Conservation (phyloP, 2,888 invertebrate species). For the Carabus problematicus region DNA sequence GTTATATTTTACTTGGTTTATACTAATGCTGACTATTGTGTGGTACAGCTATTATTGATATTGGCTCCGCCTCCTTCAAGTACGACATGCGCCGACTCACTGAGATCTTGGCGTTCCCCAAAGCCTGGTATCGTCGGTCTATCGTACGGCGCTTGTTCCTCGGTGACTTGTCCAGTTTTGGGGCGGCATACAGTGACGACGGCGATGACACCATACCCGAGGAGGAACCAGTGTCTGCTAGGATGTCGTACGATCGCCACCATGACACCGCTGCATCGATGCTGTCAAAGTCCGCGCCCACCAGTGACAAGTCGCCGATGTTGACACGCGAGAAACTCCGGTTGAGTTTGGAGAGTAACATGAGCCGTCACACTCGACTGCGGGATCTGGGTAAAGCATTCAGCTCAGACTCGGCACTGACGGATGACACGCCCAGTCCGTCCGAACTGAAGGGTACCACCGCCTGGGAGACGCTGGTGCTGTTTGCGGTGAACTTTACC, state of each 20-base stretch:
- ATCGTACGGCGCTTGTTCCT: slow-evolving; percentile 92
- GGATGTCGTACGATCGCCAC: not conserved
- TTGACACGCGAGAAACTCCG: slow-evolving; percentile 64
- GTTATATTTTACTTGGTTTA: too few species aligned
- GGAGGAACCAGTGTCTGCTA: slow-evolving; percentile 21
- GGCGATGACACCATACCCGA: slow-evolving; percentile 49
- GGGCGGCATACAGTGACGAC: slow-evolving; percentile 54
- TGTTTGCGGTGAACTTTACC: slow-evolving; percentile 96
- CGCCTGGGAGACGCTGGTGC: slow-evolving; percentile 94
- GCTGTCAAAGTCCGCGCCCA: slow-evolving; percentile 48
- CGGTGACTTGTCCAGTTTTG: slow-evolving; percentile 76
- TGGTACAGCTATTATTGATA: slow-evolving; percentile 82
- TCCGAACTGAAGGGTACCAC: slow-evolving; percentile 71
- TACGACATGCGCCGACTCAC: slow-evolving; percentile 98
- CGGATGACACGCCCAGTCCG: slow-evolving; percentile 62
- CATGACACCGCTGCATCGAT: slow-evolving; percentile 22
- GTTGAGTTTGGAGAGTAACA: slow-evolving; percentile 64
- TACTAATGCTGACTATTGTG: slow-evolving; percentile 45
- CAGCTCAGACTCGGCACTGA: slow-evolving; percentile 15
- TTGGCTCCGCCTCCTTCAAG: slow-evolving; percentile 95
- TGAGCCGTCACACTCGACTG: slow-evolving; percentile 59
- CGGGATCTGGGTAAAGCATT: slow-evolving; percentile 66
- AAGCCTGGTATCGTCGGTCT: slow-evolving; percentile 96
- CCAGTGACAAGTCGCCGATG: slow-evolving; percentile 53
- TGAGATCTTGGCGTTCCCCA: slow-evolving; percentile 97